Percentiles rank a stretch among this genome's conserved stretches.
phyloP scores from a whole-genome alignment of 2,797 vertebrate genomes.

The Ficedula albicollis region DNA sequence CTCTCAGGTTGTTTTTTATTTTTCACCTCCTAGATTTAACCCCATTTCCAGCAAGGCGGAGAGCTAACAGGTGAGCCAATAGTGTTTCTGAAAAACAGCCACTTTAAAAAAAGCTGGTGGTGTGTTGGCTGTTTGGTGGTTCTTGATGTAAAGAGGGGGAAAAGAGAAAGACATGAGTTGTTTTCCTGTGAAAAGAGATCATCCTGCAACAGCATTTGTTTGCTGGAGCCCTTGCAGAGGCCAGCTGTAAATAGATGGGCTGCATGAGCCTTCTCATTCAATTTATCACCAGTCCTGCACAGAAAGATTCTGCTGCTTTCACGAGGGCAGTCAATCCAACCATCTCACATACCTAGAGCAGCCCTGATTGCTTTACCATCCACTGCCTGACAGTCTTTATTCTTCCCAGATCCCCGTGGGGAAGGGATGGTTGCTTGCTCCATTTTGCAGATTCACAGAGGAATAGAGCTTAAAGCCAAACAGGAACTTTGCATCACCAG shows the following conservation, averaged over 20 bases:
- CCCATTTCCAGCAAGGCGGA: background rate
- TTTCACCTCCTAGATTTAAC: background rate
- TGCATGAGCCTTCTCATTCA: conserved; percentile 26
- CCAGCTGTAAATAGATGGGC: conserved; percentile 43
- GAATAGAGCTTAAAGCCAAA: background rate
- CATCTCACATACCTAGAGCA: background rate
- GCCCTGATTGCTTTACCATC: background rate
- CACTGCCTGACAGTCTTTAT: background rate
- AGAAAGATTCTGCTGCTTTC: background rate
- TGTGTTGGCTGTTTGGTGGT: background rate
- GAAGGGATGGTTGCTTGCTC: background rate
- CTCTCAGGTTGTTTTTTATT: background rate
- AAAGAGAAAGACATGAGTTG: background rate
- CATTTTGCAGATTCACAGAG: background rate
- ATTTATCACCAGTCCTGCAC: conserved; percentile 33
- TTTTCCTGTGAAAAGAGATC: conserved; percentile 29
- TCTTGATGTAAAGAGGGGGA: fast-evolving
- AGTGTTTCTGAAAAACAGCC: background rate
- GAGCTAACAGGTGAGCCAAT: background rate
- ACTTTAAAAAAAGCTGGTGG: background rate
- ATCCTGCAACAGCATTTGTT: background rate
- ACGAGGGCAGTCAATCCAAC: background rate
- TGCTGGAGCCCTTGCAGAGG: conserved; percentile 42
- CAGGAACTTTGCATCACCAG: background rate
- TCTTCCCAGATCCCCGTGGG: background rate